Percentiles rank a stretch among this genome's conserved stretches.
phyloP scores from a whole-genome alignment of 2,888 invertebrate genomes.

The Fragum sueziense region DNA sequence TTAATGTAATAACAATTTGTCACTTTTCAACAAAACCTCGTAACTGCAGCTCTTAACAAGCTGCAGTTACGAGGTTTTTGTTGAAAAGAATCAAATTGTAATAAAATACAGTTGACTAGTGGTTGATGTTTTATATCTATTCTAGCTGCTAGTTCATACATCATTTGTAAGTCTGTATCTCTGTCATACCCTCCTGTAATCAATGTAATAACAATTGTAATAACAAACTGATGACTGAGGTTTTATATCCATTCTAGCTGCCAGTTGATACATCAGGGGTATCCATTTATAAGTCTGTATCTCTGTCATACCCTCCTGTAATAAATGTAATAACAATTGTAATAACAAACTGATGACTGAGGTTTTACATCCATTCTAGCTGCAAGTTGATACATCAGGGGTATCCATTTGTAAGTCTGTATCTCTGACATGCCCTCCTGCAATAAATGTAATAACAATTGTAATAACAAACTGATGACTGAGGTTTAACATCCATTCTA shows the following conservation, averaged over 20 bases:
- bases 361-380: slow-evolving; percentile 86
- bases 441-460: too few relatives aligned
- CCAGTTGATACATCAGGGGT: slow-evolving; percentile 92
- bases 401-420: slow-evolving; percentile 92
- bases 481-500: slow-evolving; percentile 85
- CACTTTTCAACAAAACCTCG: too few relatives aligned
- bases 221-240: too few relatives aligned
- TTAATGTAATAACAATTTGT: too few relatives aligned
- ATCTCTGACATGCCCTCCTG: slow-evolving; percentile 83
- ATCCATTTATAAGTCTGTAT: slow-evolving; percentile 93
- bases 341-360: slow-evolving; percentile 46
- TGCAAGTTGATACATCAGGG: slow-evolving; percentile 93
- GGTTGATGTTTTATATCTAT: slow-evolving; percentile 83
- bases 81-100: too few relatives aligned
- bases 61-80: too few relatives aligned
- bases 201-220: too few relatives aligned
- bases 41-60: too few relatives aligned
- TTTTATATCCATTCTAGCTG: slow-evolving; percentile 87
- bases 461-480: too few relatives aligned
- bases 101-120: too few relatives aligned
- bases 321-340: too few relatives aligned
- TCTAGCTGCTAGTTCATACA: slow-evolving; percentile 94
- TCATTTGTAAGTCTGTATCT: slow-evolving; percentile 91
- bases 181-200: slow-evolving; percentile 71
- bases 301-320: slow-evolving; percentile 73